These are phyloP conservation scores for Pipistrellus pygmaeus DNA, from an alignment of 2,797 vertebrate genomes.

Conservation along the genomic window DNA sequence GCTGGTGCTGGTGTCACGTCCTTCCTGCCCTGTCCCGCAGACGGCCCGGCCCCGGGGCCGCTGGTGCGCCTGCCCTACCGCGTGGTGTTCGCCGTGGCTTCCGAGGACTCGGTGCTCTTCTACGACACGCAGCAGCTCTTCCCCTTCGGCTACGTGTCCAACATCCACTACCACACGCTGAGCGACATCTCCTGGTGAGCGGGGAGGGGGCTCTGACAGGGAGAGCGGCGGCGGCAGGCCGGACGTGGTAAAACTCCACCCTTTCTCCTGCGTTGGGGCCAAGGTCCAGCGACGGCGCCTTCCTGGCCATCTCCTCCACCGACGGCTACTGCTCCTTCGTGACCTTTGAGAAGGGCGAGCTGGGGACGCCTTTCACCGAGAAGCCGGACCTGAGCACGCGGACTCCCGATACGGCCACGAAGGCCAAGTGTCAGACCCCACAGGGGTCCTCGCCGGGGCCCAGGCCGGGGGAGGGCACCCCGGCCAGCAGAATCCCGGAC, in stretches of 20 bases:
- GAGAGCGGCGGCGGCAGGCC: rapidly evolving
- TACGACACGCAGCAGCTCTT: constrained; percentile 97
- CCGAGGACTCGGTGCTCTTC: constrained; percentile 95
- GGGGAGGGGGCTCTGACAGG: too few species aligned
- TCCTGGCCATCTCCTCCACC: constrained; percentile 97
- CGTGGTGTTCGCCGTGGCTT: constrained; percentile 97
- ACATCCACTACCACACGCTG: constrained; percentile 98
- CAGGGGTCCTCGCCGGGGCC: constrained; percentile 88
- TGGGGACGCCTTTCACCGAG: constrained; percentile 94
- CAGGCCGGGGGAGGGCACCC: constrained; percentile 83
- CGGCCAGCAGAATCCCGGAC: constrained; percentile 77
- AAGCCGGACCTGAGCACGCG: constrained; percentile 91
- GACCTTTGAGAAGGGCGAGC: constrained; percentile 94
- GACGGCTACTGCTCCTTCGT: constrained; percentile 99
- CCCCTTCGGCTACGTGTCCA: constrained; percentile 96
- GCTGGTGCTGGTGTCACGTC: background rate
- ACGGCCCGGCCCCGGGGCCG: constrained; percentile 83
- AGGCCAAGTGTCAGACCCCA: constrained; percentile 87
- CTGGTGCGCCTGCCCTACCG: constrained; percentile 94
- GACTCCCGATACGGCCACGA: constrained; percentile 89
- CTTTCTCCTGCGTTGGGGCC: constrained; percentile 52
- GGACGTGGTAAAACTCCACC: background rate
- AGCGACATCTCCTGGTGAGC: constrained; percentile 97
- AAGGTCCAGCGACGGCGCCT: constrained; percentile 96
- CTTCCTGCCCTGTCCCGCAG: constrained; percentile 80